phyloP scores from a whole-genome alignment of 2,797 vertebrate species.

The Hylomyscus alleni region DNA sequence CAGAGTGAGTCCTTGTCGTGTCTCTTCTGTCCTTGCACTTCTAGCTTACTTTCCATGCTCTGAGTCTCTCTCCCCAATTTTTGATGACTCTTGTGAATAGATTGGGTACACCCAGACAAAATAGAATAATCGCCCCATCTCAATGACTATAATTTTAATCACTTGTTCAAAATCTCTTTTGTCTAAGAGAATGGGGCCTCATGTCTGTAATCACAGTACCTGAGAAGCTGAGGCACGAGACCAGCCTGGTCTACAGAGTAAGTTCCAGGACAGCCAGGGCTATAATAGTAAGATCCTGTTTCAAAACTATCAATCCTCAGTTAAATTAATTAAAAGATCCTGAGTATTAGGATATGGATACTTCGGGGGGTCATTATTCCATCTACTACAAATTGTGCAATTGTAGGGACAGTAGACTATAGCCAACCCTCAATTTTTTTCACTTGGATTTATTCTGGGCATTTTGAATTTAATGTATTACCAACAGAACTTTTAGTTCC shows the following conservation, averaged over 20 bases:
- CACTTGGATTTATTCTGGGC: not conserved
- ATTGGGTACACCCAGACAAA: not conserved
- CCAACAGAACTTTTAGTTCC: not conserved
- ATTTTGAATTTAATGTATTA: slow-evolving; percentile 34
- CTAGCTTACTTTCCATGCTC: not conserved
- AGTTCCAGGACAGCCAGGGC: no score
- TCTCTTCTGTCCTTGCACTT: not conserved
- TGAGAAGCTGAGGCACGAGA: not conserved
- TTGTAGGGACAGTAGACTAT: not conserved
- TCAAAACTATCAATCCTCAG: not conserved
- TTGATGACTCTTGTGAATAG: slow-evolving; percentile 18
- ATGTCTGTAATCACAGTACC: not conserved
- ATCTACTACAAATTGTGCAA: not conserved
- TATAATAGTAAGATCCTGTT: not conserved
- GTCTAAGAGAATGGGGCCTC: not conserved
- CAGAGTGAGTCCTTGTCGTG: slow-evolving; percentile 13
- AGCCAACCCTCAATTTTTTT: slow-evolving; percentile 22
- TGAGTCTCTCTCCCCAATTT: not conserved
- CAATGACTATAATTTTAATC: slow-evolving; percentile 9
- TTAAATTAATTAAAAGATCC: not conserved
- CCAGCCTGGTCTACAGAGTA: no score
- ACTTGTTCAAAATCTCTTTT: slow-evolving; percentile 33
- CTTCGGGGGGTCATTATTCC: slow-evolving; percentile 9
- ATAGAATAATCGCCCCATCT: not conserved
- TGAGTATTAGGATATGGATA: not conserved